Conservation (phyloP, 2,797 vertebrate genomes). For the Myoxocephalus aenaeus region DNA sequence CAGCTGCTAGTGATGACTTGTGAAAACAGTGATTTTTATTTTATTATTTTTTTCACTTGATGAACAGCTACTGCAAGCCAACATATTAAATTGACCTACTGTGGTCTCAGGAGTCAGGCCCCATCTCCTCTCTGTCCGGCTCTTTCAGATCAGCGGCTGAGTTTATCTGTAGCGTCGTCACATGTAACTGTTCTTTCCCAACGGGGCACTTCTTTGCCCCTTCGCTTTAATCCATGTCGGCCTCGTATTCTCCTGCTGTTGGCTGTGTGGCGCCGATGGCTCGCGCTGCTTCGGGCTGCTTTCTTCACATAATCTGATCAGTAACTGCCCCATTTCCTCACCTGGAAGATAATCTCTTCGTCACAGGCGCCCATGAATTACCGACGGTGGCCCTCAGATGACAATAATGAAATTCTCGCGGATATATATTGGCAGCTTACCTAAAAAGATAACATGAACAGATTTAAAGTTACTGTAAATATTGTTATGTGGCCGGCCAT, state of each 20-base stretch:
- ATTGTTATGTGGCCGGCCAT: background rate
- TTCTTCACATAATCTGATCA: slow-evolving; percentile 27
- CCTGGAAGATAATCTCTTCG: slow-evolving; percentile 6
- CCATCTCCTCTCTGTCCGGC: background rate
- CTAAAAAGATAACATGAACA: background rate
- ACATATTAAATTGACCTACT: background rate
- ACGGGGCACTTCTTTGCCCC: background rate
- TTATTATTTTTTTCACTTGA: background rate
- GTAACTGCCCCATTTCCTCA: slow-evolving; percentile 13
- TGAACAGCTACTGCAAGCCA: background rate
- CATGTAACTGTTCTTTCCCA: background rate
- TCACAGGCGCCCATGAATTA: background rate
- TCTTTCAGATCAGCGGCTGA: background rate
- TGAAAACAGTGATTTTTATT: slow-evolving; percentile 1
- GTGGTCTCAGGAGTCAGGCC: background rate
- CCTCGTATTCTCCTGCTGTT: background rate
- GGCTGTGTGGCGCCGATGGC: background rate
- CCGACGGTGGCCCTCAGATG: background rate
- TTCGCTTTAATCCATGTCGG: background rate
- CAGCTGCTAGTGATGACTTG: background rate
- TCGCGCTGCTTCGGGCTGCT: background rate
- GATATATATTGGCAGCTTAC: background rate
- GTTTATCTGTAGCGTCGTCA: background rate
- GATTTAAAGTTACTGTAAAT: background rate
- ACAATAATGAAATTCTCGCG: background rate